phyloP scores from a whole-genome alignment of 1,140 invertebrate genomes.

The Caerostris extrusa region DNA sequence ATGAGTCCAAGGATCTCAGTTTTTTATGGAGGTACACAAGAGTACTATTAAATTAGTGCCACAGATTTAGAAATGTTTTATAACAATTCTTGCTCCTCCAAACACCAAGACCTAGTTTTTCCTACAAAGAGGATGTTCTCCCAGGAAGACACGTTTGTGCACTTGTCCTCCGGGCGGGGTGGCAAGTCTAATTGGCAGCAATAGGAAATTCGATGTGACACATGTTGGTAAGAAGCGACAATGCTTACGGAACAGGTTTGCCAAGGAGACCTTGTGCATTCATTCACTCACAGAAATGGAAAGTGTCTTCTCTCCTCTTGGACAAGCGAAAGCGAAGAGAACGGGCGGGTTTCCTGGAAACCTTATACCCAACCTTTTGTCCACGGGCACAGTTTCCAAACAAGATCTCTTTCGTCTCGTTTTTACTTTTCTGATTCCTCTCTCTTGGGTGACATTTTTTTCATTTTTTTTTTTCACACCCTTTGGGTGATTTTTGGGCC shows the following conservation, averaged over 20 bases:
- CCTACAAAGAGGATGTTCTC: too few relatives aligned
- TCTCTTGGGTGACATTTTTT: neutral
- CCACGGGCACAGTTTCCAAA: neutral
- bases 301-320: neutral
- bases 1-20: too few relatives aligned
- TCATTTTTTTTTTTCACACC: conserved; percentile 10
- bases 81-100: too few relatives aligned
- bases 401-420: neutral
- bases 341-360: neutral
- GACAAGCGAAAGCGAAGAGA: neutral
- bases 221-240: neutral
- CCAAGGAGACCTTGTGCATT: neutral
- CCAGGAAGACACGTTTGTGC: too few relatives aligned
- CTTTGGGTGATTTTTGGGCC: neutral
- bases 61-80: too few relatives aligned
- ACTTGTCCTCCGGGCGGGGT: too few relatives aligned
- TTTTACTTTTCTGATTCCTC: conserved; percentile 34
- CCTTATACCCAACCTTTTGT: neutral
- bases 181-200: neutral
- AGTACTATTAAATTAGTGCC: too few relatives aligned
- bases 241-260: neutral
- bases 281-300: conserved; percentile 13
- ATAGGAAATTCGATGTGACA: neutral
- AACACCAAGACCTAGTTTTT: too few relatives aligned
- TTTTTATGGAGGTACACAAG: too few relatives aligned